Evolutionary conservation across 2,888 invertebrate genomes (phyloP).

Genomic region (Dolichopus griseipennis): DNA sequence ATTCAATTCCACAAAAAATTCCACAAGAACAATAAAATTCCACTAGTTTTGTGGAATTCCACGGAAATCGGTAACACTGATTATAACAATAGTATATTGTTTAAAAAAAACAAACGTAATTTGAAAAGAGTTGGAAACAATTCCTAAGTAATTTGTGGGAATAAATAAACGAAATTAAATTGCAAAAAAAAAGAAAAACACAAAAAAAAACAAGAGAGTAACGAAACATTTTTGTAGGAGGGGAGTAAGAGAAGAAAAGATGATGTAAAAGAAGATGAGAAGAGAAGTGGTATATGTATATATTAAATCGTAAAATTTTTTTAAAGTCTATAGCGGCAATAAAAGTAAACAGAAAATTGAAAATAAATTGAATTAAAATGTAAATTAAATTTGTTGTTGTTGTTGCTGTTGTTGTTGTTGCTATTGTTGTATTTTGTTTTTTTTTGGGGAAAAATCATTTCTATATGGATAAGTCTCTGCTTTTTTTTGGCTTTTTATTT

Average conservation of each 20-base stretch:
- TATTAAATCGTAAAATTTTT: background rate
- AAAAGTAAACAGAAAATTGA: background rate
- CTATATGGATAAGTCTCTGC: too few species aligned
- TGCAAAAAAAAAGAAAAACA: background rate
- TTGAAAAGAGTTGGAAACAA: background rate
- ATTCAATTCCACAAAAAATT: too few species aligned
- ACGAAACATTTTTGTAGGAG: background rate
- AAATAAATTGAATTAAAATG: constrained; percentile 3
- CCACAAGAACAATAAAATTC: too few species aligned
- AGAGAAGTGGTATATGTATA: too few species aligned
- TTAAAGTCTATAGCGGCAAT: background rate
- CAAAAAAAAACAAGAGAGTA: too few species aligned
- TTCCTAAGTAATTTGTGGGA: constrained; percentile 1
- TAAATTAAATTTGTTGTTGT: background rate
- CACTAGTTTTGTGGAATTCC: too few species aligned
- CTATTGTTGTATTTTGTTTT: too few species aligned
- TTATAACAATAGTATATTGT: too few species aligned
- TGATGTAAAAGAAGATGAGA: background rate
- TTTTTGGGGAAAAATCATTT: too few species aligned
- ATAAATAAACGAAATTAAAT: background rate
- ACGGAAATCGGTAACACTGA: too few species aligned
- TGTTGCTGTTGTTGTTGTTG: background rate
- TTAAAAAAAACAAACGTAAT: background rate
- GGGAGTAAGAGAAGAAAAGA: background rate
- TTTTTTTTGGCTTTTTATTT: too few species aligned